phyloP scores from a whole-genome alignment of 2,113 vertebrate genomes.

The Petromus typicus region DNA sequence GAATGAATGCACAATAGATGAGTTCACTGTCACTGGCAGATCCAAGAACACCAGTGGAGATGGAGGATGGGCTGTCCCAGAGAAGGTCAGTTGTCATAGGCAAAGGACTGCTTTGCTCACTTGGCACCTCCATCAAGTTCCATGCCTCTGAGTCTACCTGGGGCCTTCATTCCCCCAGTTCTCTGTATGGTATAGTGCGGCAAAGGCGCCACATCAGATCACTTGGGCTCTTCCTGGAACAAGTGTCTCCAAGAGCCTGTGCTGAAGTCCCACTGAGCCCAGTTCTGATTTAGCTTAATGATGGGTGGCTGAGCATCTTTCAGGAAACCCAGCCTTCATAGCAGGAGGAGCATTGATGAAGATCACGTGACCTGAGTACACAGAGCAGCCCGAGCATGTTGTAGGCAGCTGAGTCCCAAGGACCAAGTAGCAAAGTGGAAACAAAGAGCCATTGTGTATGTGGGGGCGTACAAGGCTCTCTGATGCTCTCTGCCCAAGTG shows the following conservation, averaged over 20 bases:
- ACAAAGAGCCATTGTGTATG: neutral
- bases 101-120: neutral
- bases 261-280: neutral
- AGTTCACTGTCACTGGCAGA: neutral
- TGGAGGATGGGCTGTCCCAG: neutral
- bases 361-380: neutral
- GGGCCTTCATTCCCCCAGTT: neutral
- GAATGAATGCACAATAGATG: neutral
- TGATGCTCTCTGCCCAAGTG: neutral
- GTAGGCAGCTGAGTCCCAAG: neutral
- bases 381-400: neutral
- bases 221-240: neutral
- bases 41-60: neutral
- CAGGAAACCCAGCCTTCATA: neutral
- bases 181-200: neutral
- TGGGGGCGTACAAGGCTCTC: neutral
- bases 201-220: fast-evolving
- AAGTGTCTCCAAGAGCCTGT: neutral
- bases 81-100: neutral
- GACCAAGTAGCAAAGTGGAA: neutral
- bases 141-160: neutral
- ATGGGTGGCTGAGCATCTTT: neutral
- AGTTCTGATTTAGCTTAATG: neutral
- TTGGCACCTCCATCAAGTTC: neutral
- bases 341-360: neutral